Evolutionary conservation across 2,113 vertebrate genomes (phyloP).

Genomic region (Brienomyrus brachyistius): DNA sequence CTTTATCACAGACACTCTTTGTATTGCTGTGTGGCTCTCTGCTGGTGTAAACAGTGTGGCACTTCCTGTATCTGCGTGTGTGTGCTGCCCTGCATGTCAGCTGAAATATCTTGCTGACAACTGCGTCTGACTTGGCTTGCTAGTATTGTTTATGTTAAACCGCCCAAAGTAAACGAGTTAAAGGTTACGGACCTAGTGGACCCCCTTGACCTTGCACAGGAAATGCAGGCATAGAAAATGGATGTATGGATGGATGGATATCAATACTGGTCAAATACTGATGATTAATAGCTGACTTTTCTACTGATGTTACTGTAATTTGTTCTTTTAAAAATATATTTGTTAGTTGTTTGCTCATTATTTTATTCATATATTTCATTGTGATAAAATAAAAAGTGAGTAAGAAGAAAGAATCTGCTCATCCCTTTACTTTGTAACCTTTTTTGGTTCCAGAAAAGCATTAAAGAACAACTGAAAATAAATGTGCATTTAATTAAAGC

Average conservation of each 20-base stretch:
- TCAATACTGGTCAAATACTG: background rate
- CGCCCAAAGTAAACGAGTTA: background rate
- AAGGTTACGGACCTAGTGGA: background rate
- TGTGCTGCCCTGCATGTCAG: background rate
- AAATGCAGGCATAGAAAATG: background rate
- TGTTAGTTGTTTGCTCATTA: background rate
- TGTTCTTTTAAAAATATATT: background rate
- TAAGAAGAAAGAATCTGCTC: background rate
- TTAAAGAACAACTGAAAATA: background rate
- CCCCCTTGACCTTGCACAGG: background rate
- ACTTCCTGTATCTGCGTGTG: background rate
- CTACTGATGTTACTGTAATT: background rate
- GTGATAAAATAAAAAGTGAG: background rate
- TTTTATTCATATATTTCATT: background rate
- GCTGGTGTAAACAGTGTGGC: background rate
- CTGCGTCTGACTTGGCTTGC: background rate
- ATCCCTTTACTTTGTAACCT: background rate
- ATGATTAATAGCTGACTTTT: background rate
- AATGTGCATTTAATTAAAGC: background rate
- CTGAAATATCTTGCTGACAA: background rate
- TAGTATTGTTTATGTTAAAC: background rate
- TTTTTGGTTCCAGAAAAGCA: background rate
- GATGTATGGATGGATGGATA: background rate
- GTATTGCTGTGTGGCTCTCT: background rate
- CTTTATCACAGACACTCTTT: background rate